Evolutionary conservation across 2,888 invertebrate species (phyloP).

Genomic region (Cantharis flavilabris): DNA sequence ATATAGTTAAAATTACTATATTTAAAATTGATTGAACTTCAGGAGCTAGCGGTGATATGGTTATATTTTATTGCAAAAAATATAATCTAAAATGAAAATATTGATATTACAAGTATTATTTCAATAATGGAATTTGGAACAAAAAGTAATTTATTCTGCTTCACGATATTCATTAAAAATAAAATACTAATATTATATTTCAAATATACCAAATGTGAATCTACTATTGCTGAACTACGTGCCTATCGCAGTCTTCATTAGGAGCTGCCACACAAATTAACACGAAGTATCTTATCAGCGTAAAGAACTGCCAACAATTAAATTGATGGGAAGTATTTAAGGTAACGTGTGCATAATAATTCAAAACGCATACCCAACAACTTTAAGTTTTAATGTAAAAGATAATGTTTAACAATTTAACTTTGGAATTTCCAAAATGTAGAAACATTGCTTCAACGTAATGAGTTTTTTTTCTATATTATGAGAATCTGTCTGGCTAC

Average conservation of each 20-base stretch:
- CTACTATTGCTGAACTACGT: constrained; percentile 22
- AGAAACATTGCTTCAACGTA: background rate
- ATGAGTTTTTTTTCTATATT: background rate
- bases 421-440: background rate
- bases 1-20: background rate
- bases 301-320: constrained; percentile 23
- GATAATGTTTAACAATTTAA: background rate
- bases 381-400: background rate
- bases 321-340: constrained; percentile 16
- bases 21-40: background rate
- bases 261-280: constrained; percentile 24
- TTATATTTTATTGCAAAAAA: background rate
- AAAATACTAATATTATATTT: constrained; percentile 2
- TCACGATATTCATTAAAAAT: background rate
- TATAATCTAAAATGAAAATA: background rate
- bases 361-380: constrained; percentile 5
- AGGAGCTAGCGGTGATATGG: background rate
- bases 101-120: background rate
- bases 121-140: background rate
- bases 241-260: constrained; percentile 21
- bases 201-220: constrained; percentile 1
- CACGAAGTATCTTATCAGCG: constrained; percentile 24
- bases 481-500: background rate
- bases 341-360: constrained; percentile 17
- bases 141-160: background rate